These are phyloP conservation scores for Cataglyphis livida DNA, from an alignment of 2,888 invertebrate species.

Conservation along the genomic window DNA sequence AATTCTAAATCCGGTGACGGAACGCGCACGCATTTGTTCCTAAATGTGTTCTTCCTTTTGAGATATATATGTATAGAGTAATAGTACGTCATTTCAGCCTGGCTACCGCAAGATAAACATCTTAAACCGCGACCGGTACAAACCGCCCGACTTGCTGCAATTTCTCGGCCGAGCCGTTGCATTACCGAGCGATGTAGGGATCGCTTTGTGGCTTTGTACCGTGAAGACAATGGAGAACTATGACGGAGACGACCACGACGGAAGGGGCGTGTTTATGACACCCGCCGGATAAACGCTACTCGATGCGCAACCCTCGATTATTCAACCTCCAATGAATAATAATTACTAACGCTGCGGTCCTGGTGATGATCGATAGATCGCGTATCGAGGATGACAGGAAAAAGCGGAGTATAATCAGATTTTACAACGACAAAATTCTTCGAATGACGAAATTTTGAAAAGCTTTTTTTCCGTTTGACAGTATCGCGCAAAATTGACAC, in stretches of 20 bases:
- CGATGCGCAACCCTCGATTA: conserved; percentile 70
- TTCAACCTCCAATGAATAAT: conserved; percentile 76
- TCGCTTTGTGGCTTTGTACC: conserved; percentile 80
- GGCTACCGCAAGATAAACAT: conserved; percentile 79
- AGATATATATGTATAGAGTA: conserved; percentile 15
- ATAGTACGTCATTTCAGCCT: conserved; percentile 62
- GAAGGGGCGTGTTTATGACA: conserved; percentile 83
- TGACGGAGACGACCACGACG: conserved; percentile 65
- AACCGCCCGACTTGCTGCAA: conserved; percentile 65
- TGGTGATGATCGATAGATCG: not conserved
- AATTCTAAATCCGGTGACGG: conserved; percentile 63
- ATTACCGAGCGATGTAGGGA: conserved; percentile 40
- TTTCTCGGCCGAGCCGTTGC: conserved; percentile 52
- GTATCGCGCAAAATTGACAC: conserved; percentile 1
- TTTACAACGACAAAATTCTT: not conserved
- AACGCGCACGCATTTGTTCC: conserved; percentile 13
- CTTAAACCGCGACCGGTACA: conserved; percentile 67
- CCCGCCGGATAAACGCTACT: conserved; percentile 81
- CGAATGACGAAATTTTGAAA: not conserved
- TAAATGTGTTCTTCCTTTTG: conserved; percentile 20
- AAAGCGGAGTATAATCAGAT: not conserved
- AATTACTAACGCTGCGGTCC: conserved; percentile 49
- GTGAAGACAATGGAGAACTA: conserved; percentile 78
- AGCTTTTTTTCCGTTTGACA: not conserved
- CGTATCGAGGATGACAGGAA: no score